A percentile compares a stretch with the other conserved stretches of the same genome.
Evolutionary conservation across 2,888 invertebrate genomes (phyloP).

Genomic region (Synergus gifuensis): DNA sequence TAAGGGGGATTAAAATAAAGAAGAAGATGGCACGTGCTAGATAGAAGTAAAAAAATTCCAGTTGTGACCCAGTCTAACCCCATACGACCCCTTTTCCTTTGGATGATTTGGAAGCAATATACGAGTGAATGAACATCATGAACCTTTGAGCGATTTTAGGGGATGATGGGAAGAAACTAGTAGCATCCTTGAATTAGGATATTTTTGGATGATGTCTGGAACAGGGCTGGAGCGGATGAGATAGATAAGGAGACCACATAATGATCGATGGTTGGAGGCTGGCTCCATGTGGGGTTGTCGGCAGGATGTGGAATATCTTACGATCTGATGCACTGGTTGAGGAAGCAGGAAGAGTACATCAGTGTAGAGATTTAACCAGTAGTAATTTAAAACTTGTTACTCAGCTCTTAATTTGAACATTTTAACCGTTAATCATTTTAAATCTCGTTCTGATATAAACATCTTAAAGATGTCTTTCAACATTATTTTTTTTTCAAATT

Average conservation of each 20-base stretch:
- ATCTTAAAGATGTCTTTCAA: not conserved
- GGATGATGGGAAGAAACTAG: not conserved
- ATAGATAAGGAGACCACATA: not conserved
- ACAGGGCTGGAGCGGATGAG: not conserved
- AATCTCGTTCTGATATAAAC: no score
- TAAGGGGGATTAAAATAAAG: slow-evolving; percentile 22
- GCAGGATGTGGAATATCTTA: not conserved
- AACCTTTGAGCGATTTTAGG: not conserved
- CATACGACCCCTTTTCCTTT: not conserved
- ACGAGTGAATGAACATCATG: not conserved
- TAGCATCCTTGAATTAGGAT: not conserved
- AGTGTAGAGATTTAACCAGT: not conserved
- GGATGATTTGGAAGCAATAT: slow-evolving; percentile 18
- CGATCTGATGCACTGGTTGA: slow-evolving; percentile 9
- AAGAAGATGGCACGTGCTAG: slow-evolving; percentile 26
- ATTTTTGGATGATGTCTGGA: not conserved
- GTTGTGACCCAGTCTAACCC: slow-evolving; percentile 18
- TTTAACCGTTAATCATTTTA: not conserved
- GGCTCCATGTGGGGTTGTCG: not conserved
- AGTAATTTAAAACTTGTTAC: not conserved
- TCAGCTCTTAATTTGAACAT: not conserved
- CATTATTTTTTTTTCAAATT: no score
- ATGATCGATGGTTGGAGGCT: slow-evolving; percentile 17
- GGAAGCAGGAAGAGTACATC: not conserved
- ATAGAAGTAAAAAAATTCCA: not conserved